phyloP scores from a whole-genome alignment of 2,797 vertebrate species.

The Leuciscus waleckii region DNA sequence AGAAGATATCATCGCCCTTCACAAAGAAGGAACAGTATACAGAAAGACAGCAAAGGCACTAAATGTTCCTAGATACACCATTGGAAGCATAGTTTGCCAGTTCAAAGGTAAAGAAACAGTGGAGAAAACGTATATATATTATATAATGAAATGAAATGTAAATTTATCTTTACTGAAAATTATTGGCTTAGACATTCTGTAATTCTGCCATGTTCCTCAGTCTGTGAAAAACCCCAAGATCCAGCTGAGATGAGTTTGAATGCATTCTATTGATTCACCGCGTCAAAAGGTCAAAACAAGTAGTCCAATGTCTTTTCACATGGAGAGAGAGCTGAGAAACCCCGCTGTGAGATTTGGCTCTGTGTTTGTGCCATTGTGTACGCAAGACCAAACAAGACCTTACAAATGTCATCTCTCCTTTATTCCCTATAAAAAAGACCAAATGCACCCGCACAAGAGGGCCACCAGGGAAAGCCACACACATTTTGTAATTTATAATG shows the following conservation, averaged over 20 bases:
- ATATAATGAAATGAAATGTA: too few relatives aligned
- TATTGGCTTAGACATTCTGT: constrained; percentile 37
- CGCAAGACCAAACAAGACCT: constrained; percentile 68
- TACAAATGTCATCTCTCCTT: constrained; percentile 62
- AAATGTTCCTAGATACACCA: too few relatives aligned
- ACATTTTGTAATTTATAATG: constrained; percentile 24
- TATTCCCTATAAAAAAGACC: constrained; percentile 61
- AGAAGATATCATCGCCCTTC: too few relatives aligned
- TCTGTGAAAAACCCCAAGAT: constrained; percentile 63
- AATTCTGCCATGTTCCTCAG: constrained; percentile 58
- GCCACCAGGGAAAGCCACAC: constrained; percentile 16
- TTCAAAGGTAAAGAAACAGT: too few relatives aligned
- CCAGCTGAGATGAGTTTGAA: constrained; percentile 65
- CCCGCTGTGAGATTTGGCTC: constrained; percentile 70
- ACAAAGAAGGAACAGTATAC: too few relatives aligned
- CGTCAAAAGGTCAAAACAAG: constrained; percentile 81
- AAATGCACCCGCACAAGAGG: constrained; percentile 40
- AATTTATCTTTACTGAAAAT: neutral
- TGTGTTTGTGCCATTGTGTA: constrained; percentile 63
- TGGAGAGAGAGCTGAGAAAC: constrained; percentile 62
- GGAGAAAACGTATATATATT: too few relatives aligned
- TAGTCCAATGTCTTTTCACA: constrained; percentile 75
- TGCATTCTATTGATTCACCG: constrained; percentile 69
- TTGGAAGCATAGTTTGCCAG: too few relatives aligned
- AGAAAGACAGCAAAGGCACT: too few relatives aligned